A percentile compares a stretch with the other conserved stretches of the same genome.
These are phyloP conservation scores for Drosophila subobscura DNA, from an alignment of 1,140 invertebrate genomes.

Conservation along the genomic window DNA sequence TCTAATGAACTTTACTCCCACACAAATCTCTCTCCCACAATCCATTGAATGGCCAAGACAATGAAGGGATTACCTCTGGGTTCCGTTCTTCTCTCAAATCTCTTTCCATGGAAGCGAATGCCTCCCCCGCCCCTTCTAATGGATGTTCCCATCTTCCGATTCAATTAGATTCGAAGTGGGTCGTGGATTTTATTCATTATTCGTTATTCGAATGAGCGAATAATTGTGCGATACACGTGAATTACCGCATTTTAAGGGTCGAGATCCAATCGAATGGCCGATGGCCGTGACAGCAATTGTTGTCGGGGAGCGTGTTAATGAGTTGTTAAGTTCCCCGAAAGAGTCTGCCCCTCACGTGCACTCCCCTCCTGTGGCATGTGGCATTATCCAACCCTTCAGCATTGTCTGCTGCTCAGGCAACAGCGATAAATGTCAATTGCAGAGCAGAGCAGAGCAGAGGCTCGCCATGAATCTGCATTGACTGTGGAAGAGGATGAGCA, in stretches of 20 bases:
- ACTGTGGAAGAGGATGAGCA: conserved; percentile 2
- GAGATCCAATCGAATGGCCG: conserved; percentile 28
- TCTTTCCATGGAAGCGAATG: not conserved
- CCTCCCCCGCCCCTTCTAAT: conserved; percentile 2
- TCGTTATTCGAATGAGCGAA: conserved; percentile 45
- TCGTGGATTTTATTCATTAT: conserved; percentile 23
- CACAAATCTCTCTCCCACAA: not conserved
- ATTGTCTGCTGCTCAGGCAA: conserved; percentile 51
- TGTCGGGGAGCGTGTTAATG: conserved; percentile 72
- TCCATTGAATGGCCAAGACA: conserved; percentile 34
- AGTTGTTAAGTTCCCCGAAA: conserved; percentile 70
- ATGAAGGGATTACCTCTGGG: conserved; percentile 13
- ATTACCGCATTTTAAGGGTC: conserved; percentile 59
- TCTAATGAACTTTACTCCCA: not conserved
- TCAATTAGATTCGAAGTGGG: conserved; percentile 63
- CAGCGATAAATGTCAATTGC: conserved; percentile 77
- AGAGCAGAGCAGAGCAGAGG: conserved; percentile 11
- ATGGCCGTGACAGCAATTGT: conserved; percentile 53
- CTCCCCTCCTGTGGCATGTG: not conserved
- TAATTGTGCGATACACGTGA: conserved; percentile 55
- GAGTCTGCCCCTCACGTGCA: conserved; percentile 20
- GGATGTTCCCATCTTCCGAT: conserved; percentile 21
- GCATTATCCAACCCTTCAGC: conserved; percentile 6
- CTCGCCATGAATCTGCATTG: conserved; percentile 24
- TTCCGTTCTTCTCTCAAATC: not conserved